Percentiles rank a stretch among this genome's conserved stretches.
Evolutionary conservation across 2,888 invertebrate species (phyloP).

Genomic region (Melipona beecheii): DNA sequence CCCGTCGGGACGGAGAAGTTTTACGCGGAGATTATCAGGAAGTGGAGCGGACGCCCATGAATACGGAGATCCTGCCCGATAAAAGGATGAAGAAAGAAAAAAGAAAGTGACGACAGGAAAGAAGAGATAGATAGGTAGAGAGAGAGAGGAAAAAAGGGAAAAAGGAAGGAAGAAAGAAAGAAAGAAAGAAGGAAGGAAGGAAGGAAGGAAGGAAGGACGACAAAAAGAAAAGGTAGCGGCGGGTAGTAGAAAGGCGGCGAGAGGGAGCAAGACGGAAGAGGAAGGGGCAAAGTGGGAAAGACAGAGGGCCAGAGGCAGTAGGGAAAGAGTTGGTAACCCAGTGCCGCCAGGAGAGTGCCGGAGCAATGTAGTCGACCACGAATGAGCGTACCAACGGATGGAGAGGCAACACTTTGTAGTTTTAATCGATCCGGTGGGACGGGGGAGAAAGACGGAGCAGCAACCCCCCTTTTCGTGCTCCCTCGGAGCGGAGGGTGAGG

Average conservation of each 20-base stretch:
- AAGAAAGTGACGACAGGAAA: conserved; percentile 26
- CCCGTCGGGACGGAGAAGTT: conserved; percentile 75
- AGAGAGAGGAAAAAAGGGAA: conserved; percentile 55
- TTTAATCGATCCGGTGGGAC: conserved; percentile 82
- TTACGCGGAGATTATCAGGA: conserved; percentile 79
- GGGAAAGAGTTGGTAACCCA: conserved; percentile 80
- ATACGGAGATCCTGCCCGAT: conserved; percentile 74
- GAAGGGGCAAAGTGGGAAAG: conserved; percentile 43
- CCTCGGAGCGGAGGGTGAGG: conserved; percentile 64
- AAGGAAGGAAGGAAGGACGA: conserved; percentile 24
- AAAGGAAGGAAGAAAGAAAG: conserved; percentile 18
- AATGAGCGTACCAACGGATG: conserved; percentile 80
- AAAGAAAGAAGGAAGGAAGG: not conserved
- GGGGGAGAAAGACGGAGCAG: conserved; percentile 75
- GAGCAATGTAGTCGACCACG: conserved; percentile 82
- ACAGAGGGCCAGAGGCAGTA: conserved; percentile 48
- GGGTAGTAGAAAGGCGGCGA: not conserved
- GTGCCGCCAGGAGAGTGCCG: conserved; percentile 75
- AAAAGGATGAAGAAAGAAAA: conserved; percentile 60
- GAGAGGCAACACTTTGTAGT: conserved; percentile 82
- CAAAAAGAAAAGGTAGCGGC: conserved; percentile 18
- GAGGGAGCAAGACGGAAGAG: conserved; percentile 25
- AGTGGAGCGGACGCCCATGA: conserved; percentile 77
- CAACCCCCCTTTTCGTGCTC: conserved; percentile 33
- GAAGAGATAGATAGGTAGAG: conserved; percentile 36